phyloP scores from a whole-genome alignment of 2,113 vertebrate genomes.

The Lota lota region DNA sequence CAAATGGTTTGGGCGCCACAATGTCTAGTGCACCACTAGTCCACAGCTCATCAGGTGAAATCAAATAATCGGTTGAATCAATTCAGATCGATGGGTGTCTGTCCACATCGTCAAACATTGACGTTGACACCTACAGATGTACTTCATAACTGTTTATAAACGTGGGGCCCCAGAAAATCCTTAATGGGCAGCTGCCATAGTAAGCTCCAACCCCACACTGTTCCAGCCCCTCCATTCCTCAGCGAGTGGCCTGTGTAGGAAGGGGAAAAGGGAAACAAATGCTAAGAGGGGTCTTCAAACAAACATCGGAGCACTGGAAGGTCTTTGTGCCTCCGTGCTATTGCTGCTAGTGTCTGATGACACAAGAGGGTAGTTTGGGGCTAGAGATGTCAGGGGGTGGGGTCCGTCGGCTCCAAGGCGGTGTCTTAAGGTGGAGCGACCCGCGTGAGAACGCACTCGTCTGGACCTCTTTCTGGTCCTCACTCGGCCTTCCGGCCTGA shows the following conservation, averaged over 20 bases:
- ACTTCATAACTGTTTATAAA: too few relatives aligned
- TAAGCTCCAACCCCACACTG: constrained; percentile 5
- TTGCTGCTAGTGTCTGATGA: constrained; percentile 1
- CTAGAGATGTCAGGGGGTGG: background rate
- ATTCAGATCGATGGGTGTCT: too few relatives aligned
- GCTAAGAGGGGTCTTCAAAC: constrained; percentile 8
- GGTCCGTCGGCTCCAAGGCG: background rate
- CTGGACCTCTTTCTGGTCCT: too few relatives aligned
- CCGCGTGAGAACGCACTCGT: background rate
- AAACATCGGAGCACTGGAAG: constrained; percentile 6
- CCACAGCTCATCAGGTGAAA: constrained; percentile 21
- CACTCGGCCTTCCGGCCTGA: too few relatives aligned
- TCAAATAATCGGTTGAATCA: constrained; percentile 3
- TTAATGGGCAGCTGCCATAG: constrained; percentile 13
- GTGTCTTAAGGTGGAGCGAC: constrained; percentile 3
- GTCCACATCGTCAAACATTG: too few relatives aligned
- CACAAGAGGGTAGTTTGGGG: constrained; percentile 15
- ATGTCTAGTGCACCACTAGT: constrained; percentile 24
- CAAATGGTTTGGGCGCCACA: too few relatives aligned
- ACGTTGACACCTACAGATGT: too few relatives aligned
- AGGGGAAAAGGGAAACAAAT: constrained; percentile 21
- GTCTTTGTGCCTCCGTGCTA: constrained; percentile 9
- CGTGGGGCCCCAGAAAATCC: constrained; percentile 8
- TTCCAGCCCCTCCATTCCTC: constrained; percentile 17
- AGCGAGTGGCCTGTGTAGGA: constrained; percentile 22